These are phyloP conservation scores for Spodoptera litura DNA, from an alignment of 1,140 invertebrate genomes.

Conservation along the genomic window DNA sequence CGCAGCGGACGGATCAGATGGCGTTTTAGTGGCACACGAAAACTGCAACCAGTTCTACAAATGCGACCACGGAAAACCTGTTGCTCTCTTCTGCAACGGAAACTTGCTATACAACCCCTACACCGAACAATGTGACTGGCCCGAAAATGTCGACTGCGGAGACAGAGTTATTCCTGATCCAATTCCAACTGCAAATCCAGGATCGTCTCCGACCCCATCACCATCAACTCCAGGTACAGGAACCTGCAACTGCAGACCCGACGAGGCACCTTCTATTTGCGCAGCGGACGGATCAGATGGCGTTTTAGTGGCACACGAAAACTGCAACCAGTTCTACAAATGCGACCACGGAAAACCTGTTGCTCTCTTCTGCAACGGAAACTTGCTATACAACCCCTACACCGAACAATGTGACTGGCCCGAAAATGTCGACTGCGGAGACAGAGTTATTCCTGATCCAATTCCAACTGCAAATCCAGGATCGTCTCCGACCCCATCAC, in stretches of 20 bases:
- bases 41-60: slow-evolving; percentile 61
- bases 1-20: slow-evolving; percentile 52
- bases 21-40: slow-evolving; percentile 58
- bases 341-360: slow-evolving; percentile 6
- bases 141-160: slow-evolving; percentile 82
- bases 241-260: slow-evolving; percentile 39
- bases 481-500: too few species aligned
- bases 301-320: slow-evolving; percentile 49
- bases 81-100: slow-evolving; percentile 49
- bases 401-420: slow-evolving; percentile 75
- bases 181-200: too few species aligned
- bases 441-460: slow-evolving; percentile 23
- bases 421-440: slow-evolving; percentile 78
- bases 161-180: slow-evolving; percentile 46
- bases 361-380: slow-evolving; percentile 24
- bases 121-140: slow-evolving; percentile 87
- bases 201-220: too few species aligned
- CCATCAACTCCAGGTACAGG: background rate
- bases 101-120: slow-evolving; percentile 86
- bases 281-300: slow-evolving; percentile 49
- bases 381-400: slow-evolving; percentile 48
- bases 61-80: slow-evolving; percentile 53
- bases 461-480: background rate
- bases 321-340: slow-evolving; percentile 47
- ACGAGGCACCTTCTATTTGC: slow-evolving; percentile 37